phyloP scores from a whole-genome alignment of 2,797 vertebrate species.

The Acrossocheilus wenchowensis region DNA sequence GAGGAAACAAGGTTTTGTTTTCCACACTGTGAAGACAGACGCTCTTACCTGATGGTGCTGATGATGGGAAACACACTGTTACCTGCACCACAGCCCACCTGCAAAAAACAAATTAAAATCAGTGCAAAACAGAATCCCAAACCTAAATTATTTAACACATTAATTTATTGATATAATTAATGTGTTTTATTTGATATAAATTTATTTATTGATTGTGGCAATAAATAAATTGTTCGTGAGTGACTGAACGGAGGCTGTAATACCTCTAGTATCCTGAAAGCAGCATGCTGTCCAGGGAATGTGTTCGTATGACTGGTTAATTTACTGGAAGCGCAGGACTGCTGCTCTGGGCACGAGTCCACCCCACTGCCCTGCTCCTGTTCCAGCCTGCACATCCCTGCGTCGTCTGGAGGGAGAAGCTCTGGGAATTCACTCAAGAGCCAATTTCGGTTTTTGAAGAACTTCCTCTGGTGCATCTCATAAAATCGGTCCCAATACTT shows the following conservation, averaged over 20 bases:
- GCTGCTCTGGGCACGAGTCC: slow-evolving; percentile 16
- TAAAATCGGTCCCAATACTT: slow-evolving; percentile 93
- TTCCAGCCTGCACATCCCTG: slow-evolving; percentile 10
- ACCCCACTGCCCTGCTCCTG: slow-evolving; percentile 25
- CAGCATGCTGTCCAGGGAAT: slow-evolving; percentile 84
- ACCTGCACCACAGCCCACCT: slow-evolving; percentile 93
- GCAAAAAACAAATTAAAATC: slow-evolving; percentile 11
- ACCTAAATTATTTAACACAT: neutral
- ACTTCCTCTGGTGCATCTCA: slow-evolving; percentile 86
- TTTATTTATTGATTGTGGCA: neutral
- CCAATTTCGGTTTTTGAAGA: slow-evolving; percentile 93
- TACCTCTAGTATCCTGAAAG: slow-evolving; percentile 91
- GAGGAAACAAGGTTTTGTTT: neutral
- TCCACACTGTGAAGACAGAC: neutral
- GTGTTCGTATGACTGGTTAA: slow-evolving; percentile 43
- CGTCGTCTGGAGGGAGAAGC: slow-evolving; percentile 77
- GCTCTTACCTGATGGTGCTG: slow-evolving; percentile 83
- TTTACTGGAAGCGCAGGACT: slow-evolving; percentile 36
- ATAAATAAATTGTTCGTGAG: neutral
- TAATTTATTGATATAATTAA: too few relatives aligned
- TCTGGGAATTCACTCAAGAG: slow-evolving; percentile 91
- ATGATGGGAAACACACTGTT: slow-evolving; percentile 93
- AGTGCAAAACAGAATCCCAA: neutral
- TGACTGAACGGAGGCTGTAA: slow-evolving; percentile 14
- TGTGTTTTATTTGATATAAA: too few relatives aligned